Percentiles rank a stretch among this genome's conserved stretches.
phyloP scores from a whole-genome alignment of 1,140 invertebrate species.

The Eupristina koningsbergeri region DNA sequence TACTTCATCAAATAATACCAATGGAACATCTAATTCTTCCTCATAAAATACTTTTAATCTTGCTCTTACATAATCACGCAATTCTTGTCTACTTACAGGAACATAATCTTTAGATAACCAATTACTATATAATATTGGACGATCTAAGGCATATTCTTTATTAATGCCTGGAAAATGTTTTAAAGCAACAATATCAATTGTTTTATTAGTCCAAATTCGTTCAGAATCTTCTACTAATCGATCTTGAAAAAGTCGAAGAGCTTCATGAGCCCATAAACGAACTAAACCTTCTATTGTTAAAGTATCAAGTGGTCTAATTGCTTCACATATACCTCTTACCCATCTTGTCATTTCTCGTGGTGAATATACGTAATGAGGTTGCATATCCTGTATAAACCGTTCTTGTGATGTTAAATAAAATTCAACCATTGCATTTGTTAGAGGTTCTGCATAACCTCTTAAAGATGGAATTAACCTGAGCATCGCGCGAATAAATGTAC shows the following conservation, averaged over 20 bases:
- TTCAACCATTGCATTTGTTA: slow-evolving; percentile 99
- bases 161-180: slow-evolving; percentile 97
- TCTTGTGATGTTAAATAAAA: slow-evolving; percentile 98
- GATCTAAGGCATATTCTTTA: slow-evolving; percentile 85
- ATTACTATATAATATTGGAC: slow-evolving; percentile 98
- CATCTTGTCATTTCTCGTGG: slow-evolving; percentile 99
- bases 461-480: slow-evolving; percentile 89
- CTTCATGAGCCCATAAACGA: slow-evolving; percentile 98
- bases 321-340: slow-evolving; percentile 99
- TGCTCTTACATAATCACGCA: slow-evolving; percentile 97
- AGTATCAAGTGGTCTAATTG: slow-evolving; percentile 94
- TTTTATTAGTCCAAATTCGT: slow-evolving; percentile 97
- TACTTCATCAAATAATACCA: slow-evolving; percentile 99
- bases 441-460: slow-evolving; percentile 93
- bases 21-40: slow-evolving; percentile 97
- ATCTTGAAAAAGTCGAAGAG: slow-evolving; percentile 96
- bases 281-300: slow-evolving; percentile 95
- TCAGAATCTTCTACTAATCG: slow-evolving; percentile 95
- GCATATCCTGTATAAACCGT: slow-evolving; percentile 99
- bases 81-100: slow-evolving; percentile 94
- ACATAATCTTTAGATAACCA: slow-evolving; percentile 99
- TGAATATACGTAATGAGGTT: slow-evolving; percentile 99
- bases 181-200: slow-evolving; percentile 93
- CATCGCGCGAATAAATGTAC: slow-evolving; percentile 98
- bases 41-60: slow-evolving; percentile 99